Conservation (phyloP, 2,888 invertebrate species). For the Sphecodes monilicornis region DNA sequence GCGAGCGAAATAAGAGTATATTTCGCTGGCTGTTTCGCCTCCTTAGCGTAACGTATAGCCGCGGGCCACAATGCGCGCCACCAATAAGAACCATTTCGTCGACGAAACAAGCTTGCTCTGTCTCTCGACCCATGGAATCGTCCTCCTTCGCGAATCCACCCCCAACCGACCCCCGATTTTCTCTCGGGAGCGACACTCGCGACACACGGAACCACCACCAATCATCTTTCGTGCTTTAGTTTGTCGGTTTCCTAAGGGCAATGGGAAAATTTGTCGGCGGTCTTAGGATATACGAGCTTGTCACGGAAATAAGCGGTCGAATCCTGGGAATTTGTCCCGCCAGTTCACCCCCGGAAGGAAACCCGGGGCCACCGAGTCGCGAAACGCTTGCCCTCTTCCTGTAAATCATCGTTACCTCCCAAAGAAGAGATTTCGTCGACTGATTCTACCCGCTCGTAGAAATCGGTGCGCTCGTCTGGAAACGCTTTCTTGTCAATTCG, state of each 20-base stretch:
- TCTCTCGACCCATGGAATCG: background rate
- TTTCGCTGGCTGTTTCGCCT: conserved; percentile 55
- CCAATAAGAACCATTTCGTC: conserved; percentile 56
- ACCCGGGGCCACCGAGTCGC: background rate
- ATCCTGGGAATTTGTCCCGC: conserved; percentile 17
- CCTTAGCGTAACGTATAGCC: conserved; percentile 56
- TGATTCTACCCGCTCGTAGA: background rate
- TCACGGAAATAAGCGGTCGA: conserved; percentile 16
- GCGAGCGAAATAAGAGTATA: conserved; percentile 62
- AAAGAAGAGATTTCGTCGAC: background rate
- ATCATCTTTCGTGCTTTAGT: conserved; percentile 43
- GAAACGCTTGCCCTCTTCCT: conserved; percentile 3
- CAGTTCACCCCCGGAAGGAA: background rate
- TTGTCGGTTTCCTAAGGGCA: conserved; percentile 46
- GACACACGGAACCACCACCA: conserved; percentile 35
- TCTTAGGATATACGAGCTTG: conserved; percentile 31
- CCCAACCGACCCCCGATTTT: conserved; percentile 9
- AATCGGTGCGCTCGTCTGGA: background rate
- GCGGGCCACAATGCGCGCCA: conserved; percentile 50
- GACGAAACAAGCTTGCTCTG: conserved; percentile 33
- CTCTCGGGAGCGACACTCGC: conserved; percentile 34
- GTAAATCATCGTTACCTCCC: conserved; percentile 9
- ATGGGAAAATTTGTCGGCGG: conserved; percentile 46
- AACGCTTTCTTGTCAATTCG: conserved; percentile 1
- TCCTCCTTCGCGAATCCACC: conserved; percentile 19